Base-by-base conservation (phyloP, 2,797 vertebrate genomes). In the Parauchenoglanis punctatus region DNA sequence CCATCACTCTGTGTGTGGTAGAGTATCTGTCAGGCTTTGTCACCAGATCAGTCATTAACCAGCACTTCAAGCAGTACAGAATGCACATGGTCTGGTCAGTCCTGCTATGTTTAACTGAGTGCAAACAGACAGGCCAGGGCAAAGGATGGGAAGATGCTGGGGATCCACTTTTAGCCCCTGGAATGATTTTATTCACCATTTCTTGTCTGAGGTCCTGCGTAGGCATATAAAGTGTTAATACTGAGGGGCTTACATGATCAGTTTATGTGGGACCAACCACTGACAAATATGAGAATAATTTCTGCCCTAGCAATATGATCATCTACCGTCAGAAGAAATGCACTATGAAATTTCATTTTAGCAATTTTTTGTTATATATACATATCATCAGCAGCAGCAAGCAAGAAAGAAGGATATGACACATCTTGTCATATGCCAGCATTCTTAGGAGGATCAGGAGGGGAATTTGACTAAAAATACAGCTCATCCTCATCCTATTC, bases 11-110 rank as follows among this genome's bases (percentile, higher is more conserved):
- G 92, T 92, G 91, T 93, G 92, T 90, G 93, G 91, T 87, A 87
- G 73, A 81, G 90, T 90, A 82, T 89, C 93, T 91, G 92, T 94
- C 94, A 91, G 91, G 86, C 92, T 93, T 96, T 96, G 95, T 95
- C 93, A 91, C 91, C 89, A 85, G 90, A 93, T 95, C 95, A 96
- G 93, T 96, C 93, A 96, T 96, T 96, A 96, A 96, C 95, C 85
- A 84, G 87, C 23, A 72, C 93, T 93, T 94, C 92, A 89, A 89
- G 89, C 15, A 35, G 87, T 81, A 89, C 92, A 94, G 93, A 94
- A 95, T 92, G 91, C 93, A 63, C 82, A 59, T 83, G 91, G 88
- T 93, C 92, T 93, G 93, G 92, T 88, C 81, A 87, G 70, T 92
- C 89, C 6, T 89, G 46, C 89, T 93, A 94, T 94, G 93, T 93